A percentile compares a stretch with the other conserved stretches of the same genome.
Evolutionary conservation across 2,113 vertebrate species (phyloP).

Genomic region (Xenus cinereus): DNA sequence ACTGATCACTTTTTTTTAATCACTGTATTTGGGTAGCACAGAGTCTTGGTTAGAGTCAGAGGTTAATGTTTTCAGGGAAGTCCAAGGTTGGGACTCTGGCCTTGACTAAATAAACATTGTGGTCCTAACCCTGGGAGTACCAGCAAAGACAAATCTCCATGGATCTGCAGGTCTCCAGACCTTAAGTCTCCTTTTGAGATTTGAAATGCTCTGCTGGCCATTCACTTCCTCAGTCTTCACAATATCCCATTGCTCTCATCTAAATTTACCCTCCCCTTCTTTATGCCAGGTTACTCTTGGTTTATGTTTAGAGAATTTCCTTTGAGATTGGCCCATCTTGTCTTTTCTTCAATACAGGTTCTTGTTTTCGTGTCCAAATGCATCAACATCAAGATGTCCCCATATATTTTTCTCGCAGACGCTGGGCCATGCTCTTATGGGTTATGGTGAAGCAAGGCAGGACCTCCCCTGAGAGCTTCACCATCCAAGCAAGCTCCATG

Average conservation of each 20-base stretch:
- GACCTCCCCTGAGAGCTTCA: not conserved
- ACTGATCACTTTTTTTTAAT: not conserved
- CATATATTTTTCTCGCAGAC: not conserved
- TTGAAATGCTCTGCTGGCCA: not conserved
- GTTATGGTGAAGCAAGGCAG: not conserved
- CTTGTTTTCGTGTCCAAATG: not conserved
- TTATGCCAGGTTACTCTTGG: not conserved
- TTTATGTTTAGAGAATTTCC: not conserved
- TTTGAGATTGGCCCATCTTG: not conserved
- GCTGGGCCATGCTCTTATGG: not conserved
- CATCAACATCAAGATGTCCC: not conserved
- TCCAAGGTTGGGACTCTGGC: not conserved
- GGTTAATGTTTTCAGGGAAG: not conserved
- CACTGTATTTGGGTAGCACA: not conserved
- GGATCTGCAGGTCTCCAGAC: not conserved
- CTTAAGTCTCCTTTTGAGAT: not conserved
- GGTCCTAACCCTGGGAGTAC: not conserved
- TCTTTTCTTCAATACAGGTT: not conserved
- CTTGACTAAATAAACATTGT: not conserved
- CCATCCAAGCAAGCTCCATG: not conserved
- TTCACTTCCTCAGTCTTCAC: not conserved
- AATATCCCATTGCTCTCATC: not conserved
- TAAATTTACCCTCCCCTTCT: not conserved
- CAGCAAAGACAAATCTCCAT: not conserved
- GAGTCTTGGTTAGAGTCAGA: no score